Percentiles rank a stretch among this genome's conserved stretches.
Conservation (phyloP, 2,888 invertebrate genomes). For the Pomacea canaliculata region DNA sequence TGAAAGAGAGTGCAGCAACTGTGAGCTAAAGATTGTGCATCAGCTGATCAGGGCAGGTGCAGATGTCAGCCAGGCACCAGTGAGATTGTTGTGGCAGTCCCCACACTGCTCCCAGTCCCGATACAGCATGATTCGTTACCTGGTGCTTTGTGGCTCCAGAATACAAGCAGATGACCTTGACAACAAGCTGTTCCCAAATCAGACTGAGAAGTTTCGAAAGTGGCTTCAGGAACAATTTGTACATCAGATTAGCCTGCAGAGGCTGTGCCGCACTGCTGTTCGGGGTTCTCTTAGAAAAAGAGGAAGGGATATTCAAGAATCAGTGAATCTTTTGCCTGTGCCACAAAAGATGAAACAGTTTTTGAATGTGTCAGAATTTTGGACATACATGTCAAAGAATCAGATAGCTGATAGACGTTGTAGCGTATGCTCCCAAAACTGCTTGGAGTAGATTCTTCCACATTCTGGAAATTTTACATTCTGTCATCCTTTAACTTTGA, state of each 20-base stretch:
- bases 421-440: too few species aligned
- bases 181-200: not conserved
- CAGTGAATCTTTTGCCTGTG: constrained; percentile 1
- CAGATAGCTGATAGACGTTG: too few species aligned
- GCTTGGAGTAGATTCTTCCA: too few species aligned
- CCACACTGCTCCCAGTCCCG: not conserved
- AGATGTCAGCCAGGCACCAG: not conserved
- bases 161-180: not conserved
- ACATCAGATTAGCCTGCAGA: constrained; percentile 1
- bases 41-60: constrained; percentile 4
- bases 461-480: too few species aligned
- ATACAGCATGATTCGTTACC: not conserved
- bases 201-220: not conserved
- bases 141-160: constrained; percentile 3
- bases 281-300: not conserved
- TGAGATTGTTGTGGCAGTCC: not conserved
- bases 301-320: not conserved
- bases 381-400: not conserved
- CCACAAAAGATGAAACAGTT: constrained; percentile 1
- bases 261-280: not conserved
- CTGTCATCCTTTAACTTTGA: too few species aligned
- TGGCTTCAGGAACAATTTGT: constrained; percentile 1
- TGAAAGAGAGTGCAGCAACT: constrained; percentile 2
- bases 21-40: constrained; percentile 1
- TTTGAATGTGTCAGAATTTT: not conserved